Evolutionary conservation across 2,888 invertebrate genomes (phyloP).

Genomic region (Caenorhabditis wallacei): DNA sequence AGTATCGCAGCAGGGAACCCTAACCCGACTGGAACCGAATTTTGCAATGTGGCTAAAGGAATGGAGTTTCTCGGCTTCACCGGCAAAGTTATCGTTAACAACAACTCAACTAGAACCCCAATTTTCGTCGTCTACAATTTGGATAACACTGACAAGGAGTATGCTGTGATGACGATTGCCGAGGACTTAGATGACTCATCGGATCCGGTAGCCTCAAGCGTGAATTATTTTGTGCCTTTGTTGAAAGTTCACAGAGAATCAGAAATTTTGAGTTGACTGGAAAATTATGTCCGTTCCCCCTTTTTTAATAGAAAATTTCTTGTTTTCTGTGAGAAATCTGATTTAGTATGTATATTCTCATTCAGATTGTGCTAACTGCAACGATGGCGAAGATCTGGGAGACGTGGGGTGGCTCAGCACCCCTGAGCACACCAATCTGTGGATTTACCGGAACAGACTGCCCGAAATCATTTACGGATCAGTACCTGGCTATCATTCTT

Average conservation of each 20-base stretch:
- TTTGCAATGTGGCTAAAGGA: constrained; percentile 57
- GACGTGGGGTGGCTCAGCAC: constrained; percentile 49
- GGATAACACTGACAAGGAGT: constrained; percentile 44
- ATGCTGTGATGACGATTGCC: constrained; percentile 52
- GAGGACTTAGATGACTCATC: constrained; percentile 61
- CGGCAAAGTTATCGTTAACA: constrained; percentile 67
- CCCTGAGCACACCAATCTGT: constrained; percentile 59
- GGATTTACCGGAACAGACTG: constrained; percentile 66
- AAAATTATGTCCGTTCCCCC: constrained; percentile 21
- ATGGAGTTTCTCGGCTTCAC: constrained; percentile 65
- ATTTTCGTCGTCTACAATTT: constrained; percentile 63
- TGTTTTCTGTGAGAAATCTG: constrained; percentile 21
- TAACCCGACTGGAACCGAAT: constrained; percentile 58
- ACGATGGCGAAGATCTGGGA: constrained; percentile 41
- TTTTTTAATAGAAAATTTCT: background rate
- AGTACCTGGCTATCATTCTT: constrained; percentile 68
- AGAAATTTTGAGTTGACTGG: background rate
- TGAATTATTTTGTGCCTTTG: constrained; percentile 44
- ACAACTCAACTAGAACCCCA: constrained; percentile 66
- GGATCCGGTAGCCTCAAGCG: constrained; percentile 61
- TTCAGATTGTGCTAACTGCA: constrained; percentile 33
- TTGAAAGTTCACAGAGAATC: constrained; percentile 26
- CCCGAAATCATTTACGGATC: constrained; percentile 66
- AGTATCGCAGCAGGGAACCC: constrained; percentile 50
- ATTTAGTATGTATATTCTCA: constrained; percentile 1